phyloP scores from a whole-genome alignment of 1,140 invertebrate species.

The Idris sp. region DNA sequence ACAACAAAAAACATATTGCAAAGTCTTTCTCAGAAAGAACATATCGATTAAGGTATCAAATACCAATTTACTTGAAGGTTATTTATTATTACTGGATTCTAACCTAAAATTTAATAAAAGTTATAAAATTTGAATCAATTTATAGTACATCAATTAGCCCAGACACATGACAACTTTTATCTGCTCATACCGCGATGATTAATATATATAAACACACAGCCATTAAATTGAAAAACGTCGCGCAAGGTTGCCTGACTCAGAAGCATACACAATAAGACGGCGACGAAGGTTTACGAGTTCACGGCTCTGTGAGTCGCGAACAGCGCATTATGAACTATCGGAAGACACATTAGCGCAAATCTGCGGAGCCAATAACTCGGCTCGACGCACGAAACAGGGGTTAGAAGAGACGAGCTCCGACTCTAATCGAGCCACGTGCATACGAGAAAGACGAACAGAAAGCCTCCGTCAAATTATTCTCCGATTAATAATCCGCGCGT shows the following conservation, averaged over 20 bases:
- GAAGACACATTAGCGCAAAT: conserved; percentile 76
- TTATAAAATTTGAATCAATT: no score
- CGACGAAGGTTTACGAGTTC: conserved; percentile 66
- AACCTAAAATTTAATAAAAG: no score
- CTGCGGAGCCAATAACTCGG: conserved; percentile 75
- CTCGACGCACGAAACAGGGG: conserved; percentile 56
- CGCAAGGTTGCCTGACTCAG: conserved; percentile 28
- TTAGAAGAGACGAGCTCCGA: conserved; percentile 8
- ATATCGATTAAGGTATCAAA: no score
- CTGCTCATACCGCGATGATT: no score
- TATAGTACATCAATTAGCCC: no score
- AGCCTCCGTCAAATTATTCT: conserved; percentile 72
- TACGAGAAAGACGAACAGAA: conserved; percentile 18
- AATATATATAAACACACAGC: no score
- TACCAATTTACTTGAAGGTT: no score
- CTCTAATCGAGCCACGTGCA: neutral
- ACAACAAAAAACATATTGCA: no score
- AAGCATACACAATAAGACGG: conserved; percentile 40
- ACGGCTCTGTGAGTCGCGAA: conserved; percentile 65
- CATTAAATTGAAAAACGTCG: conserved; percentile 28
- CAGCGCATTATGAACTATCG: conserved; percentile 70
- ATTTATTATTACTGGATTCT: no score
- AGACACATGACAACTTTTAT: no score
- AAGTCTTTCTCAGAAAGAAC: no score
- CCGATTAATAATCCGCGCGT: conserved; percentile 77